Conservation (phyloP, 2,113 vertebrate genomes). For the Chaetorhynchus papuensis region DNA sequence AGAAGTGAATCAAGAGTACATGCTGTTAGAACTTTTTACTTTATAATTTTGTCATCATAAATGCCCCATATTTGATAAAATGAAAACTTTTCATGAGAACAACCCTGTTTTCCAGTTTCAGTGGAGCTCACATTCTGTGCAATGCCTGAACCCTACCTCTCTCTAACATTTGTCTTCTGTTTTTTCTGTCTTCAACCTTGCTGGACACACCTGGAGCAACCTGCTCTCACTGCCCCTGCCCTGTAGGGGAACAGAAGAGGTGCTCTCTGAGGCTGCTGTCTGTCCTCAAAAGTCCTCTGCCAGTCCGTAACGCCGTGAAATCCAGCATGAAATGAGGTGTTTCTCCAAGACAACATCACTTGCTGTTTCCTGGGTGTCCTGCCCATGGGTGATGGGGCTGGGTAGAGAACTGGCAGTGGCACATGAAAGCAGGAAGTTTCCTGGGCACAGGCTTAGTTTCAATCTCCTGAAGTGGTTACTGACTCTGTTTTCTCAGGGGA, state of each 20-base stretch:
- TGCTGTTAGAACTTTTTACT: neutral
- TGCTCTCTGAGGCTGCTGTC: neutral
- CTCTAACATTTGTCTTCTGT: neutral
- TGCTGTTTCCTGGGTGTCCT: neutral
- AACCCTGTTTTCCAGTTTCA: neutral
- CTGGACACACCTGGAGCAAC: neutral
- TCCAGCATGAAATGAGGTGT: rapidly evolving
- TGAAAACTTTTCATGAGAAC: neutral
- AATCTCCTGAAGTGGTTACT: neutral
- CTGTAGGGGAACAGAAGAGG: neutral
- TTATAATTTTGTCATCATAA: neutral
- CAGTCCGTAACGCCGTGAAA: neutral
- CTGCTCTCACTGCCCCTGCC: neutral
- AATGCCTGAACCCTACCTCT: neutral
- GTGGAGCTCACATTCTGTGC: neutral
- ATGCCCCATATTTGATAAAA: neutral
- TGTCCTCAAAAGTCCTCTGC: neutral
- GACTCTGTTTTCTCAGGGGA: neutral
- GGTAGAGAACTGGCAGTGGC: neutral
- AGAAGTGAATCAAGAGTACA: neutral
- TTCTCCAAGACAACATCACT: neutral
- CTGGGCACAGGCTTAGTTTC: neutral
- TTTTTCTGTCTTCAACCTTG: neutral
- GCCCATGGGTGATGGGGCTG: rapidly evolving
- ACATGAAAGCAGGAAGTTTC: neutral